A percentile compares a stretch with the other conserved stretches of the same genome.
Evolutionary conservation across 2,888 invertebrate genomes (phyloP).

Genomic region (Acanthopleura granulata): DNA sequence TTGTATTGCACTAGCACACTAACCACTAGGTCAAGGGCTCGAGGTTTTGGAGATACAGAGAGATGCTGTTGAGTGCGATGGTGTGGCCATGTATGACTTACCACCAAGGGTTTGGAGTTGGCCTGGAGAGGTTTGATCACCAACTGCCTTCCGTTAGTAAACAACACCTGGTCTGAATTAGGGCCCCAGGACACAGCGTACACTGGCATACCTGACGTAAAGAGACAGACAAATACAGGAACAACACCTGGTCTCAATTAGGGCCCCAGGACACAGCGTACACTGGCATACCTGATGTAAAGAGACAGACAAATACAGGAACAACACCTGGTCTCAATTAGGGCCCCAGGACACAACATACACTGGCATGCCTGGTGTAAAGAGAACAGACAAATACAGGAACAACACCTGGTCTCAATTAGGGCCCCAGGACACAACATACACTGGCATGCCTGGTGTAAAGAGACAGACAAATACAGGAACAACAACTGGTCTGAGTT

Average conservation of each 20-base stretch:
- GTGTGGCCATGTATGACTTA: slow-evolving; percentile 38
- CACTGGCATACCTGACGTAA: slow-evolving; percentile 75
- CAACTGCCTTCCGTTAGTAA: slow-evolving; percentile 74
- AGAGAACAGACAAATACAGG: neutral
- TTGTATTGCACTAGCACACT: too few relatives aligned
- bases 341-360: slow-evolving; percentile 85
- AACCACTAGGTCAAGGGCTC: too few relatives aligned
- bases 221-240: slow-evolving; percentile 12
- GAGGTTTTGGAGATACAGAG: too few relatives aligned
- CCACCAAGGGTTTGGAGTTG: slow-evolving; percentile 73
- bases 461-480: slow-evolving; percentile 44
- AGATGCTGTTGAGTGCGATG: too few relatives aligned
- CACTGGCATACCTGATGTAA: slow-evolving; percentile 75
- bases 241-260: slow-evolving; percentile 65
- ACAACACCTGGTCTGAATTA: slow-evolving; percentile 74
- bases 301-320: slow-evolving; percentile 4
- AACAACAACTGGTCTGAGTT: slow-evolving; percentile 75
- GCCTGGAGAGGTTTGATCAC: slow-evolving; percentile 75
- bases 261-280: slow-evolving; percentile 85
- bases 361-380: slow-evolving; percentile 75
- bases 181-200: slow-evolving; percentile 85
- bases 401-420: too few relatives aligned
- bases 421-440: slow-evolving; percentile 72
- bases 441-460: slow-evolving; percentile 76
- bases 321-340: slow-evolving; percentile 70